Evolutionary conservation across 2,888 invertebrate species (phyloP).

Genomic region (Apantesis nais): DNA sequence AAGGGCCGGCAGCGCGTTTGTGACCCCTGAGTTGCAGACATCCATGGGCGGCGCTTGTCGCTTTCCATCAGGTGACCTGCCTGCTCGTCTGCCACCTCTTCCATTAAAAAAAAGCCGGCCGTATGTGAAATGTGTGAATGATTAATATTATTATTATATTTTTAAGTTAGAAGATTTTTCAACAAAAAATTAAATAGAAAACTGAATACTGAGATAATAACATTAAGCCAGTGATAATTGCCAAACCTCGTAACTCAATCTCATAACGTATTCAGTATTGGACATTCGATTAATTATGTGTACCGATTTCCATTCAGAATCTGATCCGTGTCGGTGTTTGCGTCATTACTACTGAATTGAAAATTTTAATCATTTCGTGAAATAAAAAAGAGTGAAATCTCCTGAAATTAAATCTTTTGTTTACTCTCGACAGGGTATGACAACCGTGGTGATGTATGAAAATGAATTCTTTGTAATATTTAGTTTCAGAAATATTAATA

Average conservation of each 20-base stretch:
- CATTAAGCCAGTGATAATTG: neutral
- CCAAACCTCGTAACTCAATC: conserved; percentile 6
- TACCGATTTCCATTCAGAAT: conserved; percentile 10
- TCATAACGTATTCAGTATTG: conserved; percentile 9
- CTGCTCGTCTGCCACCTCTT: too few relatives aligned
- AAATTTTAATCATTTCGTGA: conserved; percentile 14
- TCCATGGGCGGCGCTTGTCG: too few relatives aligned
- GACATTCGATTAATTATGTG: conserved; percentile 14
- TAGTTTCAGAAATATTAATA: conserved; percentile 38
- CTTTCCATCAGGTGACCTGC: too few relatives aligned
- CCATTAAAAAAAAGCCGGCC: too few relatives aligned
- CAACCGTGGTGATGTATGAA: conserved; percentile 45
- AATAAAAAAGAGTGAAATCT: conserved; percentile 22
- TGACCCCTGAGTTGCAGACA: too few relatives aligned
- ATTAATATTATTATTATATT: too few relatives aligned
- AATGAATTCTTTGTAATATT: conserved; percentile 36
- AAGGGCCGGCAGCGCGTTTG: too few relatives aligned
- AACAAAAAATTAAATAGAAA: neutral
- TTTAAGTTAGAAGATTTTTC: neutral
- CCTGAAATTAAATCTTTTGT: conserved; percentile 42
- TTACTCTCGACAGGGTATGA: conserved; percentile 39
- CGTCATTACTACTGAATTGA: conserved; percentile 14
- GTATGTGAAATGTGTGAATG: too few relatives aligned
- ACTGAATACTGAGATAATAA: neutral
- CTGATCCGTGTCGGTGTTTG: conserved; percentile 10